These are phyloP conservation scores for Malurus splendens DNA, from an alignment of 2,797 vertebrate species.

Conservation along the genomic window DNA sequence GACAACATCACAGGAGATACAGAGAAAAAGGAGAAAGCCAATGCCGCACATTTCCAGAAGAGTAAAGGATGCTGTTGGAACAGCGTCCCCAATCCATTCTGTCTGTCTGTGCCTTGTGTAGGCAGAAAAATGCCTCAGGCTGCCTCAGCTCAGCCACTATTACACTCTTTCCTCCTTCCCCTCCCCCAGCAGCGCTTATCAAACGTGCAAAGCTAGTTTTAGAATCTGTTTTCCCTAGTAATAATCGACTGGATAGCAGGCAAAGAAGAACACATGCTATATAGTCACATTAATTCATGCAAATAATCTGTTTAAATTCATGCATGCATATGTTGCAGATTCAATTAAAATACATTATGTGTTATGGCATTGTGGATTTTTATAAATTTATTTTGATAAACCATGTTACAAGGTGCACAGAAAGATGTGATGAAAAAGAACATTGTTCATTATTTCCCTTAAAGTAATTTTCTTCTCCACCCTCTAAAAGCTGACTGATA, in stretches of 20 bases:
- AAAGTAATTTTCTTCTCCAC: background rate
- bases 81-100: constrained; percentile 15
- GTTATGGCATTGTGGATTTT: background rate
- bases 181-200: constrained; percentile 2
- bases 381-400: background rate
- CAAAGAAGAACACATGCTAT: background rate
- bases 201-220: constrained; percentile 25
- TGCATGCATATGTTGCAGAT: background rate
- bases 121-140: constrained; percentile 53
- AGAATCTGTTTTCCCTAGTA: constrained; percentile 29
- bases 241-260: background rate
- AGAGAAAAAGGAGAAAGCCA: constrained; percentile 16
- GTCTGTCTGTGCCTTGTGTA: constrained; percentile 38
- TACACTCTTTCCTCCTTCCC: constrained; percentile 7
- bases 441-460: background rate
- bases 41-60: constrained; percentile 5
- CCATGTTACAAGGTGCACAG: background rate
- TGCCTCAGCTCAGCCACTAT: constrained; percentile 33
- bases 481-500: background rate
- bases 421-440: background rate
- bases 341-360: background rate
- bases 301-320: constrained; percentile 7
- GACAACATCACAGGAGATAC: background rate
- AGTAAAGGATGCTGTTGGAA: constrained; percentile 39
- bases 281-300: background rate